Conservation (phyloP, 23 tunicate species). For the Diplosoma virens region DNA sequence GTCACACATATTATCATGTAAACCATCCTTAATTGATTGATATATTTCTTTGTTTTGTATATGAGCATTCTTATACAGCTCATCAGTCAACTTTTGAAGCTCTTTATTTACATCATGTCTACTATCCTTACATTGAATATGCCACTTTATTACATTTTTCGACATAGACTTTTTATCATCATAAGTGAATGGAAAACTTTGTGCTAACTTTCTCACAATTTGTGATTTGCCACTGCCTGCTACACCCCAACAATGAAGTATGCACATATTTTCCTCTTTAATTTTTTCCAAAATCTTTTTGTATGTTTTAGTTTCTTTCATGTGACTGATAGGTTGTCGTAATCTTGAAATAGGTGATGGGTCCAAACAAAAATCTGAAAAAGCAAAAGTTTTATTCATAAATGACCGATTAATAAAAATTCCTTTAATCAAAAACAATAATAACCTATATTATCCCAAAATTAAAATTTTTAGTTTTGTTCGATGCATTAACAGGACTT, state of each 20-base stretch:
- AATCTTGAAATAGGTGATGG: too few species aligned
- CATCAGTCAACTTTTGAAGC: background rate
- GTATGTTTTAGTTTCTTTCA: constrained; percentile 1
- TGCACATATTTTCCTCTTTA: background rate
- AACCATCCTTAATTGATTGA: too few species aligned
- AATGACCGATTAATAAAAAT: too few species aligned
- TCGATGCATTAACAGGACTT: too few species aligned
- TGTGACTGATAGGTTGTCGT: constrained; percentile 1
- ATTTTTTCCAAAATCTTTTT: background rate
- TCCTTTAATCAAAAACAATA: too few species aligned
- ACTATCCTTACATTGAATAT: constrained; percentile 9
- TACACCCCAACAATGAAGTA: constrained; percentile 22
- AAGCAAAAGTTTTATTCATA: too few species aligned
- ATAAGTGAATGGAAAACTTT: constrained; percentile 14
- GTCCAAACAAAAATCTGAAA: too few species aligned
- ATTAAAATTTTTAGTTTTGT: too few species aligned
- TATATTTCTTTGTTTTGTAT: too few species aligned
- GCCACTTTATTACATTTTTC: background rate
- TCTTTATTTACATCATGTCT: background rate
- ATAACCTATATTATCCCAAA: too few species aligned
- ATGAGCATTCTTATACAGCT: background rate
- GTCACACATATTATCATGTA: too few species aligned
- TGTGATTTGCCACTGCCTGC: constrained; percentile 35
- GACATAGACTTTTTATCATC: background rate
- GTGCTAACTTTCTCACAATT: constrained; percentile 22